phyloP scores from a whole-genome alignment of 2,797 vertebrate genomes.

The Peromyscus melanophrys region DNA sequence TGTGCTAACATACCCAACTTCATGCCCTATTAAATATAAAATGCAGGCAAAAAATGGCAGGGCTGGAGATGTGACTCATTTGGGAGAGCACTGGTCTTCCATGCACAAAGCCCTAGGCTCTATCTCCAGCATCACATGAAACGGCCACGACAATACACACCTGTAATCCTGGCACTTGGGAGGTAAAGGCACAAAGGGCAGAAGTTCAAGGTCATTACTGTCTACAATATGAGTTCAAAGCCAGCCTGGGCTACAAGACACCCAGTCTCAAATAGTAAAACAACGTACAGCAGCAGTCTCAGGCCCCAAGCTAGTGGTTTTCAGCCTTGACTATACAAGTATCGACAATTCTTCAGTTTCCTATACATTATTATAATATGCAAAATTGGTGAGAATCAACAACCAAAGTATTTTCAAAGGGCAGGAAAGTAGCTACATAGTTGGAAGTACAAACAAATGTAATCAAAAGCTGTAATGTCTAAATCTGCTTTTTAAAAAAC shows the following conservation, averaged over 20 bases:
- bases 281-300: neutral
- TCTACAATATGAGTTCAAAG: neutral
- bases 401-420: constrained; percentile 47
- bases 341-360: neutral
- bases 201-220: neutral
- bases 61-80: neutral
- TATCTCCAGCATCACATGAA: neutral
- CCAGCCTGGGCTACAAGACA: neutral
- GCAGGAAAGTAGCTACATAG: neutral
- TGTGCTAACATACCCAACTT: neutral
- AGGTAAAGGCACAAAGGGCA: neutral
- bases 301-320: neutral
- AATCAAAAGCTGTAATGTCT: constrained; percentile 45
- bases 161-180: neutral
- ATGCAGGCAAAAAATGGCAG: constrained; percentile 31
- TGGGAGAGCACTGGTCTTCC: neutral
- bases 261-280: neutral
- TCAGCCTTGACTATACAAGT: neutral
- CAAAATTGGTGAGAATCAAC: constrained; percentile 34
- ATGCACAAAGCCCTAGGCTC: neutral
- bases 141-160: neutral
- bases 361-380: neutral
- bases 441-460: constrained; percentile 49
- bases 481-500: neutral
- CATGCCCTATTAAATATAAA: constrained; percentile 3